Evolutionary conservation across 2,797 vertebrate species (phyloP).

Genomic region (Myotis vivesi): DNA sequence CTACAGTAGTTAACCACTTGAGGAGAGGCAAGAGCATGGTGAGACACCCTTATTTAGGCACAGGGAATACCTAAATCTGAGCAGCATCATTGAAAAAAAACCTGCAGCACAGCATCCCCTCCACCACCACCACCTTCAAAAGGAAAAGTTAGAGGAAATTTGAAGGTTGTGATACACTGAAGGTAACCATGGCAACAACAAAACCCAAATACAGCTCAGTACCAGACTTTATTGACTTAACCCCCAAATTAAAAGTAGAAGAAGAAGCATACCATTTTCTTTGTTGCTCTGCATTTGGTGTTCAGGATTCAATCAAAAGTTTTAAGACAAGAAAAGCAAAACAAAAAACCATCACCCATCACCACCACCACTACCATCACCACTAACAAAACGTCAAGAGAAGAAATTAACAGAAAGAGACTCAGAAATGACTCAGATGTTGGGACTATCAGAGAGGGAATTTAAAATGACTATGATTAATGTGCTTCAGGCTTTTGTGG

Average conservation of each 20-base stretch:
- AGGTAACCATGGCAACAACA: neutral
- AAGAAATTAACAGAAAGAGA: neutral
- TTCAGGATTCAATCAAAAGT: neutral
- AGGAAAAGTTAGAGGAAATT: neutral
- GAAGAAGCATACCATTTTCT: neutral
- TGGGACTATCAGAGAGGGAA: neutral
- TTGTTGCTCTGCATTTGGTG: neutral
- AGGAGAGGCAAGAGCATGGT: neutral
- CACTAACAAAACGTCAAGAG: neutral
- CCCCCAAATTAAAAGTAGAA: neutral
- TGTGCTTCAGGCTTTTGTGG: neutral
- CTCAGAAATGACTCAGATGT: neutral
- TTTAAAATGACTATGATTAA: constrained; percentile 23
- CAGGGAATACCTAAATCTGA: neutral
- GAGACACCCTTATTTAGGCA: neutral
- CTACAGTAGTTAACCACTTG: neutral
- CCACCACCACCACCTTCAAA: neutral
- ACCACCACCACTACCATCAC: neutral
- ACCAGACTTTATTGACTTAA: neutral
- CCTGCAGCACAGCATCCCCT: neutral
- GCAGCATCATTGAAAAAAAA: neutral
- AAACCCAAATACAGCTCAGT: neutral
- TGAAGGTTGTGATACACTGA: neutral
- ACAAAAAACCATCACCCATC: neutral
- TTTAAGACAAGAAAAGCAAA: neutral